A percentile compares a stretch with the other conserved stretches of the same genome.
Conservation (phyloP, 1,140 invertebrate genomes). For the Brachionus sp. region DNA sequence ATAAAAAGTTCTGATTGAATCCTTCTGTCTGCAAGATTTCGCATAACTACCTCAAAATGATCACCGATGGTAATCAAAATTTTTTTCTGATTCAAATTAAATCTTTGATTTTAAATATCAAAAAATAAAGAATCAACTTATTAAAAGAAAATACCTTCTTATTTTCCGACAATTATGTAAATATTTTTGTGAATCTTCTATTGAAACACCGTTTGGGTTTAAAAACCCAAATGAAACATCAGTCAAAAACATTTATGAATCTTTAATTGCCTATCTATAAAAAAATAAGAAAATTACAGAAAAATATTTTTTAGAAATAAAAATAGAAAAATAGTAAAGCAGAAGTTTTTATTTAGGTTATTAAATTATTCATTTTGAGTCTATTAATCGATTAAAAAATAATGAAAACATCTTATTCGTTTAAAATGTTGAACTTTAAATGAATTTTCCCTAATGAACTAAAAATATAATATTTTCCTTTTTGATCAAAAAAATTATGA, state of each 20-base stretch:
- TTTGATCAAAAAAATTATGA: neutral
- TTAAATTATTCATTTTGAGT: neutral
- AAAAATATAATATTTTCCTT: neutral
- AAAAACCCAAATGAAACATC: neutral
- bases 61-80: slow-evolving; percentile 25
- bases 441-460: slow-evolving; percentile 9
- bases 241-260: neutral
- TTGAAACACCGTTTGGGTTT: neutral
- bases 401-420: neutral
- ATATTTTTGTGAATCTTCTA: slow-evolving; percentile 12
- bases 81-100: slow-evolving; percentile 26
- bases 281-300: neutral
- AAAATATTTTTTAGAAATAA: slow-evolving; percentile 16
- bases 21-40: slow-evolving; percentile 17
- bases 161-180: neutral
- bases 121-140: neutral
- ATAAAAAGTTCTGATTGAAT: slow-evolving; percentile 11
- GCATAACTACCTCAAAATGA: neutral
- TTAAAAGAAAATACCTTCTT: neutral
- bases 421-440: neutral
- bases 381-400: neutral
- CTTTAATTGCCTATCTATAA: neutral
- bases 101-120: slow-evolving; percentile 12
- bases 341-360: neutral
- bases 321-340: neutral